phyloP scores from a whole-genome alignment of 2,797 vertebrate genomes.

The Nannoperca obscura region DNA sequence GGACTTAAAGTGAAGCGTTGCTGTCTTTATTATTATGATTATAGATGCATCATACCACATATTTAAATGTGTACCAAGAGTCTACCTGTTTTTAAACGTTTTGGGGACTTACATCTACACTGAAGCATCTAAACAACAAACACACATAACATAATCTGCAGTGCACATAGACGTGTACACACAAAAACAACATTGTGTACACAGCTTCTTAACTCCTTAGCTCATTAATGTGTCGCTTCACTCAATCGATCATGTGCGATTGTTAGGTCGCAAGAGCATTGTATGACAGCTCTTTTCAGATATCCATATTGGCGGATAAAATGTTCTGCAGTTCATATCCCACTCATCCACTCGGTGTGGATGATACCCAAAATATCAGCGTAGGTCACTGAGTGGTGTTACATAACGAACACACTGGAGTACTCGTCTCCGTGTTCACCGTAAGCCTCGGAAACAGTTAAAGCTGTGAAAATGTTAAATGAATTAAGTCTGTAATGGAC shows the following conservation, averaged over 20 bases:
- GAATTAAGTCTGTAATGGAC: too few relatives aligned
- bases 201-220: neutral
- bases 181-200: neutral
- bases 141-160: neutral
- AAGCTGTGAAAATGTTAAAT: neutral
- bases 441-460: neutral
- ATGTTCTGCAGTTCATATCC: conserved; percentile 19
- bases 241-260: conserved; percentile 6
- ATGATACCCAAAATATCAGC: conserved; percentile 41
- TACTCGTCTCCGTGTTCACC: conserved; percentile 15
- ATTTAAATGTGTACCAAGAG: neutral
- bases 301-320: conserved; percentile 14
- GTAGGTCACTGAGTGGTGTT: conserved; percentile 61
- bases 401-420: conserved; percentile 40
- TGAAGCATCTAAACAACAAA: neutral
- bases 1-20: neutral
- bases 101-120: too few relatives aligned
- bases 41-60: neutral
- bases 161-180: neutral
- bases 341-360: conserved; percentile 19
- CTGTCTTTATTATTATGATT: neutral
- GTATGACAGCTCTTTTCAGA: conserved; percentile 34
- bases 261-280: conserved; percentile 5
- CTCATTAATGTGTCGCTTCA: neutral
- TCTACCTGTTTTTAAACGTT: neutral